phyloP scores from a whole-genome alignment of 2,113 vertebrate genomes.

The Cygnus buccinator region DNA sequence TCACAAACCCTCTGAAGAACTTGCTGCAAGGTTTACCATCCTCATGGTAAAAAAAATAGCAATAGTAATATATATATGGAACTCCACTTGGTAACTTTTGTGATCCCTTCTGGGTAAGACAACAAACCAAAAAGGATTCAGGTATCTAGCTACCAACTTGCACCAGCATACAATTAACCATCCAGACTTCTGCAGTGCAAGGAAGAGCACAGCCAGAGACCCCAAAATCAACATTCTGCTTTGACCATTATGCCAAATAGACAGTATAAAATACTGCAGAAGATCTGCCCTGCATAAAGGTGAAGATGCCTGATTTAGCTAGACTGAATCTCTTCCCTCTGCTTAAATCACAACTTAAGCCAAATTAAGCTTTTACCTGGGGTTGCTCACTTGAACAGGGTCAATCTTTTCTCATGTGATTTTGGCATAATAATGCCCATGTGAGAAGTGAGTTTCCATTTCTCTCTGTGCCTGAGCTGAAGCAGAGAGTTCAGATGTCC shows the following conservation, averaged over 20 bases:
- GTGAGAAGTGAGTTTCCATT: not conserved
- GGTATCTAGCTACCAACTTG: not conserved
- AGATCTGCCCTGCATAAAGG: not conserved
- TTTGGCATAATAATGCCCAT: not conserved
- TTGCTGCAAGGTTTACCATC: not conserved
- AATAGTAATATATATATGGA: not conserved
- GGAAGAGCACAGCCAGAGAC: not conserved
- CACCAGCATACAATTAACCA: accelerated
- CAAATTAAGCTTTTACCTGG: not conserved
- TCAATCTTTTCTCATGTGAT: not conserved
- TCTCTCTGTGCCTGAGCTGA: not conserved
- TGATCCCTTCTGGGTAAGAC: not conserved
- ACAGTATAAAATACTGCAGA: not conserved
- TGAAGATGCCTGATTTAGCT: not conserved
- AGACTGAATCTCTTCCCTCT: not conserved
- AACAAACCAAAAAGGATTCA: not conserved
- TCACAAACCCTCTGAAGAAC: not conserved
- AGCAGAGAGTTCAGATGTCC: not conserved
- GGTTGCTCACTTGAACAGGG: not conserved
- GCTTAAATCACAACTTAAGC: not conserved
- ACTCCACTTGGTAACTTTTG: not conserved
- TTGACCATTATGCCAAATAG: not conserved
- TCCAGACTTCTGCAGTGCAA: not conserved
- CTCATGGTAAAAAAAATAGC: not conserved
- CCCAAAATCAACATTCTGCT: not conserved